Evolutionary conservation across 2,888 invertebrate genomes (phyloP), one percentile per base, ranked within the genome.

Genomic region (Archips xylosteana): DNA sequence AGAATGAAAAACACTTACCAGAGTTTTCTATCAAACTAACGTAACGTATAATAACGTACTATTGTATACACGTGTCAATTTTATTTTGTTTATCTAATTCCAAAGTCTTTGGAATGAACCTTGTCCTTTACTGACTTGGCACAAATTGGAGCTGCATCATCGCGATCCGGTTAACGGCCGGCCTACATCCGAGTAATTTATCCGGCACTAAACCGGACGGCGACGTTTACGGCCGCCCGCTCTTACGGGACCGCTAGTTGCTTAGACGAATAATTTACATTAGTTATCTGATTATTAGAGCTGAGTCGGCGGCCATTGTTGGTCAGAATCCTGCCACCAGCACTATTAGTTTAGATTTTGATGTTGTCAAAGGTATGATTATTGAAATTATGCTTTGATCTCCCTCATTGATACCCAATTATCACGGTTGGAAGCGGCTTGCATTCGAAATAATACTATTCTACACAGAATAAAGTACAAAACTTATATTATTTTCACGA

Each of bases 191-290:
- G 49, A 36, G 64, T 49, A 51, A 64, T 64, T 64, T 64, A 64
- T 64, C 64, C 64, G 64, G 64, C 49, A n/a, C 9, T 64, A 64
- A 64, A 51, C 64, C 64, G 64, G 47, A 64, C 64, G 60, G n/a
- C 36, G 49, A 49, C 47, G 63, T 63, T 63, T 49, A 64, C 64
- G 49, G 64, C 49, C n/a, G 49, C 34, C 23, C 39, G 62, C 9
- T 39, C 42, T 23, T 8, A 42, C 9, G 3, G 15, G n/a, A 12
- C 47, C 12, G 34, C 32, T 6, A 34, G 34, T n/a, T 45, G 49
- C 32, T 42, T 47, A 6, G 47, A 23, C 9, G 34, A 23, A 36
- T 51, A 49, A 47, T 64, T 64, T 47, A 49, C 64, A 47, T 64
- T 63, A n/a, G 49, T 64, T 64, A 49, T 64, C 64, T 34, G 49